Evolutionary conservation across 1,140 invertebrate species (phyloP).

Genomic region (Alviniconcha marisindica): DNA sequence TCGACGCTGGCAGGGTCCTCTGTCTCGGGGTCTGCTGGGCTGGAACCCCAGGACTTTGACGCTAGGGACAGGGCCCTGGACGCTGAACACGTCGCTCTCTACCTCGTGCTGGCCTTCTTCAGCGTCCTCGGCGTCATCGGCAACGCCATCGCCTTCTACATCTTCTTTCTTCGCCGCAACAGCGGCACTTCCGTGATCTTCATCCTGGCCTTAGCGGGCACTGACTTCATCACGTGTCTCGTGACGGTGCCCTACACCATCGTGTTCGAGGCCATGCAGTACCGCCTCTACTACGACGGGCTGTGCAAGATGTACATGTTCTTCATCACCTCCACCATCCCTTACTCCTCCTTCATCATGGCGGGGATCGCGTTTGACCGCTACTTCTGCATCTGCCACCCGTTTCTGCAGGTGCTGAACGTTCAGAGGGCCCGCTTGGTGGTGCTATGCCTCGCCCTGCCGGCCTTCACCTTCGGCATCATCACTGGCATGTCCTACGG

Average conservation of each 20-base stretch:
- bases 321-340: slow-evolving; percentile 63
- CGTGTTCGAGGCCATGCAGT: slow-evolving; percentile 49
- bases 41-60: too few relatives aligned
- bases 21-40: too few relatives aligned
- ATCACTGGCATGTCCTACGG: slow-evolving; percentile 58
- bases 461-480: slow-evolving; percentile 60
- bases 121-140: slow-evolving; percentile 60
- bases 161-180: slow-evolving; percentile 63
- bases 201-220: slow-evolving; percentile 65
- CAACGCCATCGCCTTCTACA: slow-evolving; percentile 68
- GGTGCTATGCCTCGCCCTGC: slow-evolving; percentile 50
- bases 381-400: slow-evolving; percentile 71
- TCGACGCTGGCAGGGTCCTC: too few relatives aligned
- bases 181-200: slow-evolving; percentile 63
- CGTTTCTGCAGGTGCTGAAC: slow-evolving; percentile 61
- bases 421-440: slow-evolving; percentile 57
- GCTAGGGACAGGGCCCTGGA: too few relatives aligned
- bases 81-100: slow-evolving; percentile 35
- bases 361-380: slow-evolving; percentile 67
- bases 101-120: slow-evolving; percentile 48
- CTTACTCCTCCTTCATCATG: slow-evolving; percentile 69
- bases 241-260: slow-evolving; percentile 63
- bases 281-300: slow-evolving; percentile 51
- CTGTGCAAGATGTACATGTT: slow-evolving; percentile 67
- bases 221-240: slow-evolving; percentile 59